Evolutionary conservation across 2,888 invertebrate species (phyloP), one percentile per base, ranked within the genome.

Genomic region (Malacosoma neustria): DNA sequence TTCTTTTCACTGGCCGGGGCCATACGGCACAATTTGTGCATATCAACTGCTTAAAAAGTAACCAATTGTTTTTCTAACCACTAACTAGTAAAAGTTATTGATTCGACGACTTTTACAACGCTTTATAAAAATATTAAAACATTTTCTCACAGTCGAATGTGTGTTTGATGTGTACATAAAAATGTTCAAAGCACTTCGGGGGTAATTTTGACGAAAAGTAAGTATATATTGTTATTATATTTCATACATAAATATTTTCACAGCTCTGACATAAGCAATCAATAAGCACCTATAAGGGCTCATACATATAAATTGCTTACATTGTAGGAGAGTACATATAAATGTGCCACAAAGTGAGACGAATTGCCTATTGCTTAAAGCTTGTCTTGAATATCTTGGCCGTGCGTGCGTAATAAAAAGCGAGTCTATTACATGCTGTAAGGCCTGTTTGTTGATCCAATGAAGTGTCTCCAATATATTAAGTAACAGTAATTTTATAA

Each of bases 221-320:
- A 29, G 9, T 7, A 29, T 29, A 3, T 29, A 11, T n/a, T 29
- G 29, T n/a, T 7, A 29, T n/a, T n/a, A 34, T 34, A 29, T 33
- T 42, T 44, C 33, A 36, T 36, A 41, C 32, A 48, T 45, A 48
- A 43, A 44, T 46, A 39, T 41, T 37, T 22, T 9, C 29, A 30
- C 38, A 36, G 38, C 40, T 38, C 37, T 11, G 40, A 43, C 38
- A 47, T 44, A 49, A 38, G 46, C 49, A 48, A 57, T 59, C 47
- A 45, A 48, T 49, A 44, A 43, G 34, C 33, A 32, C 30, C 13
- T 31, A 3, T 13, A 11, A 30, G 22, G 33, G 32, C 41, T 48
- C 48, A 52, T 52, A 56, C 50, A 56, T 54, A 54, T 45, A 57
- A 57, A 59, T 57, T 47, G 51, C 48, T 49, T 43, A 43, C 35